Conservation (phyloP, 2,888 invertebrate species). For the Morinoia aosen region DNA sequence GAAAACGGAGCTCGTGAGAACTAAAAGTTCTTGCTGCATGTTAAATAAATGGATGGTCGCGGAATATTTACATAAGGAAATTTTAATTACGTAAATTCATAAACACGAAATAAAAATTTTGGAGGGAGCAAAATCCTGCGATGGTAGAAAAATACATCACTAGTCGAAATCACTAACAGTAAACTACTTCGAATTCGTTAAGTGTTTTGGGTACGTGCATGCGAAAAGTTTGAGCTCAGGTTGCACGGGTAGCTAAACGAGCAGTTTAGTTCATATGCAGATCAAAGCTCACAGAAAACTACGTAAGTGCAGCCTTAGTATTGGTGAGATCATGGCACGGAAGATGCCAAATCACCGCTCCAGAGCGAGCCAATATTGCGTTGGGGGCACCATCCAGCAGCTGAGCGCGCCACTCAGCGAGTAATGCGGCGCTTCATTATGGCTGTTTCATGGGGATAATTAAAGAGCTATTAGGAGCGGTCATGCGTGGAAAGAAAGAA, state of each 20-base stretch:
- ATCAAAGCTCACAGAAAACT: neutral
- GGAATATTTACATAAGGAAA: no score
- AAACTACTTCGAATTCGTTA: neutral
- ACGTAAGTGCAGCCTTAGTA: neutral
- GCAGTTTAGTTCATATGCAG: neutral
- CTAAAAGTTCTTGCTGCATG: no score
- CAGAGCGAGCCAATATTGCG: neutral
- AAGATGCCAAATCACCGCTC: neutral
- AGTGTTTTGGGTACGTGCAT: neutral
- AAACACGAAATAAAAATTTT: no score
- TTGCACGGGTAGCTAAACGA: neutral
- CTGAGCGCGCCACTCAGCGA: neutral
- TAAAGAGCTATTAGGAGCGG: neutral
- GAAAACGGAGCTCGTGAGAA: no score
- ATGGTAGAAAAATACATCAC: no score
- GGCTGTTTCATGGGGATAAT: neutral
- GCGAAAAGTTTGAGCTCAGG: neutral
- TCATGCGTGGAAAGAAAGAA: slow-evolving; percentile 8
- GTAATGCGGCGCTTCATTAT: slow-evolving; percentile 6
- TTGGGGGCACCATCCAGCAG: neutral
- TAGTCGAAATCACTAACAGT: no score
- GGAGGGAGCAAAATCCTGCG: no score
- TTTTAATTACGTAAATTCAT: no score
- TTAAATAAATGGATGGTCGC: no score
- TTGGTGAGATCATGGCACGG: neutral